Conservation (phyloP, 2,888 invertebrate genomes). For the Ophonus ardosiacus region DNA sequence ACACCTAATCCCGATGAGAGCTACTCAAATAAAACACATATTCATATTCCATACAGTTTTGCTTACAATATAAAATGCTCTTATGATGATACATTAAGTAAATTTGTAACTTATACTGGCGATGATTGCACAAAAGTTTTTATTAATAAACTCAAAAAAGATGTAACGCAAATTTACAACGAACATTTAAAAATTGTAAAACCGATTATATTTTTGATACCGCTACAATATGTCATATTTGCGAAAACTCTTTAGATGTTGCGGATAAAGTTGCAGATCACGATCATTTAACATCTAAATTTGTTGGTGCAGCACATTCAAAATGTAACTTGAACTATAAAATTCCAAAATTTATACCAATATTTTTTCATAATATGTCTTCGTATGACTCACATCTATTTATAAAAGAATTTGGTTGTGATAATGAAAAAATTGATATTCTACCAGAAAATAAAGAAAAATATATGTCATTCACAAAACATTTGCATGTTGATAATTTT, state of each 20-base stretch:
- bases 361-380: too few species aligned
- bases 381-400: slow-evolving; percentile 67
- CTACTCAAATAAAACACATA: too few species aligned
- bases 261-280: slow-evolving; percentile 60
- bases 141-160: background rate
- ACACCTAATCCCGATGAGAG: background rate
- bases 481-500: slow-evolving; percentile 61
- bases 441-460: slow-evolving; percentile 69
- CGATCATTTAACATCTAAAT: slow-evolving; percentile 66
- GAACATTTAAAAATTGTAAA: slow-evolving; percentile 30
- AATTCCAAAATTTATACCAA: slow-evolving; percentile 65
- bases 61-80: slow-evolving; percentile 7
- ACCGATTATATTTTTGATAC: slow-evolving; percentile 32
- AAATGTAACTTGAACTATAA: slow-evolving; percentile 67
- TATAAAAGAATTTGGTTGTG: slow-evolving; percentile 68
- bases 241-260: background rate
- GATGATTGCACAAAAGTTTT: slow-evolving; percentile 35
- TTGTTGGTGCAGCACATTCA: slow-evolving; percentile 68
- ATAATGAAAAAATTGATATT: slow-evolving; percentile 66
- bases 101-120: slow-evolving; percentile 50
- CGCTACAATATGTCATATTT: slow-evolving; percentile 50
- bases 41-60: slow-evolving; percentile 1
- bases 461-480: slow-evolving; percentile 70
- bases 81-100: slow-evolving; percentile 24
- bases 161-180: slow-evolving; percentile 33